Base-by-base conservation (phyloP, 2,113 vertebrate genomes). In the Gnathonemus echidnorhynchus region DNA sequence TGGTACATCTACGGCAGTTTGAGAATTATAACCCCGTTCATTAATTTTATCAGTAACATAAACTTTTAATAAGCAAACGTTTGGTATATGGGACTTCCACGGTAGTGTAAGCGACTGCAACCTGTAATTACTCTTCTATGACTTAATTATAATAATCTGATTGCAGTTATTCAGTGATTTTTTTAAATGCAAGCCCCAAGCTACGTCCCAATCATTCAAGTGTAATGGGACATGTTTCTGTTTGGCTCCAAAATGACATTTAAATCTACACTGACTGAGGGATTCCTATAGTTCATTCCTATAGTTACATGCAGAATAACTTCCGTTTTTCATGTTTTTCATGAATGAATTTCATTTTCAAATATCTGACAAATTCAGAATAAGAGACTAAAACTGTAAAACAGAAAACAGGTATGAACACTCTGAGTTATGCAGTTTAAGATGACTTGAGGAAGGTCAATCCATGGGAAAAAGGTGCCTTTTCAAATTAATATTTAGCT, bases 91-190 rank as follows among this genome's bases (percentile, higher is more conserved):
- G 96, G 97, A 98, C 97, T 98, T 98, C 94, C 96, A 98, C 97
- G 97, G 97, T 96, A 96, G 96, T 95, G 97, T 97, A 98, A 98
- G 97, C 97, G 96, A 97, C 96, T 98, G 96, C 97, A 98, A 98
- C 97, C 98, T 98, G 97, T 99, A 99, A 99, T 99, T 99, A 98
- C 98, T 97, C 95, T 97, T 98, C 96, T 97, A 97, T 96, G 96
- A 97, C 97, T 98, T 99, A 98, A 99, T 99, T 98, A 98, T 97
- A 98, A 98, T 99, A 98, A 99, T 99, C 97, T 98, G 97, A 99
- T 99, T 98, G 97, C 97, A 99, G 98, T 99, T 99, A 99, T 99
- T 99, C 97, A 97, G 97, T 98, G 97, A 98, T 98, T 98, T 56
- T 53, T 27, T 98, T 98, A 98, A 96, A 98, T 98, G 98, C 96